phyloP scores from a whole-genome alignment of 2,797 vertebrate species.

The Thunnus albacares region DNA sequence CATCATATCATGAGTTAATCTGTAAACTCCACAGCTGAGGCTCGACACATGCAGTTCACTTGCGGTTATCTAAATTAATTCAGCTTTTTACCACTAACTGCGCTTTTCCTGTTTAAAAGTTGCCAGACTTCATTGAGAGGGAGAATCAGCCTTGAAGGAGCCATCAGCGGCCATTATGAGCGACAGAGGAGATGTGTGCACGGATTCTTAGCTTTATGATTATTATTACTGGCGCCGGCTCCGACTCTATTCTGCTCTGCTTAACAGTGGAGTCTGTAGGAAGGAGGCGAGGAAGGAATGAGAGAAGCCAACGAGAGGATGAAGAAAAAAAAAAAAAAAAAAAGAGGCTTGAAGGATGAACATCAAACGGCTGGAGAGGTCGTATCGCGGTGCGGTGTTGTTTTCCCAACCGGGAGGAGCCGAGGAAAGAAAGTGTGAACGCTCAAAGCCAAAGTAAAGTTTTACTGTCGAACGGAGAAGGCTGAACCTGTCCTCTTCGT shows the following conservation, averaged over 20 bases:
- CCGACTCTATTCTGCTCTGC: conserved; percentile 48
- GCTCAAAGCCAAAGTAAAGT: conserved; percentile 69
- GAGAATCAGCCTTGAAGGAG: conserved; percentile 66
- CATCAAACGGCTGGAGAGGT: conserved; percentile 57
- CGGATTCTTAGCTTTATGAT: conserved; percentile 78
- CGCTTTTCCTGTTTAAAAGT: conserved; percentile 31
- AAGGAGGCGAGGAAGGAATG: conserved; percentile 32
- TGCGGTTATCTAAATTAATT: conserved; percentile 17
- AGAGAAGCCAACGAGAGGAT: conserved; percentile 40
- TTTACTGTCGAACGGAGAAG: conserved; percentile 45
- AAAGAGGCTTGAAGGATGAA: conserved; percentile 35
- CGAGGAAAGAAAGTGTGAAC: conserved; percentile 33
- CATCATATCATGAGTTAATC: neutral
- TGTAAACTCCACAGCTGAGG: neutral
- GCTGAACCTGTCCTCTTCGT: conserved; percentile 61
- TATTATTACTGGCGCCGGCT: conserved; percentile 76
- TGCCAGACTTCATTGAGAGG: conserved; percentile 62
- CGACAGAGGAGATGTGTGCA: conserved; percentile 64
- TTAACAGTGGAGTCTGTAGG: conserved; percentile 35
- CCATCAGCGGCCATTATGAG: conserved; percentile 65
- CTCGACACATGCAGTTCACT: neutral
- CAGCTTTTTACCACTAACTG: conserved; percentile 23
- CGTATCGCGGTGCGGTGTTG: conserved; percentile 17
- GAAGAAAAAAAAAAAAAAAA: conserved; percentile 16
- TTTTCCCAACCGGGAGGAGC: conserved; percentile 59